A percentile compares a stretch with the other conserved stretches of the same genome.
These are phyloP conservation scores for Larimichthys crocea DNA, from an alignment of 2,113 vertebrate species.

Conservation along the genomic window DNA sequence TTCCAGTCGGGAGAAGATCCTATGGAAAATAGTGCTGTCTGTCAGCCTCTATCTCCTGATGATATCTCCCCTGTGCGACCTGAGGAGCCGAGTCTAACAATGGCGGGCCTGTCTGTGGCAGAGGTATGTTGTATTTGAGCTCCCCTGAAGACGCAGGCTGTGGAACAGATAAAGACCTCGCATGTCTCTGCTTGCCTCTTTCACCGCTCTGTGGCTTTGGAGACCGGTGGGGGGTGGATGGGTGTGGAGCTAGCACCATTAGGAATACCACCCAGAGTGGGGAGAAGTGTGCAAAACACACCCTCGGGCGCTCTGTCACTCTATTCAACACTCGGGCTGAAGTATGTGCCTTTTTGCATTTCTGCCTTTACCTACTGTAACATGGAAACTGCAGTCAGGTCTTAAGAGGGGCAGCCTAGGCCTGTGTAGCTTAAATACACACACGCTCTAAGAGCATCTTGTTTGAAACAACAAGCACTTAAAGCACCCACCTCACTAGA, in stretches of 20 bases:
- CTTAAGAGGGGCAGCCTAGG: conserved; percentile 29
- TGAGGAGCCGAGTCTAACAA: conserved; percentile 75
- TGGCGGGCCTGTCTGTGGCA: conserved; percentile 69
- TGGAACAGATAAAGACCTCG: conserved; percentile 71
- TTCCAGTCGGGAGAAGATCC: conserved; percentile 65
- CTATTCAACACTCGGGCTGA: conserved; percentile 58
- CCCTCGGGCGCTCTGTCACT: conserved; percentile 66
- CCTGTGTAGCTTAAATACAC: conserved; percentile 44
- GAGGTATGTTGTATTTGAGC: conserved; percentile 68
- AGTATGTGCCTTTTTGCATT: conserved; percentile 49
- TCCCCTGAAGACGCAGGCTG: conserved; percentile 41
- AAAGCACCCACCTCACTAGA: conserved; percentile 8
- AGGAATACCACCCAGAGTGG: conserved; percentile 79
- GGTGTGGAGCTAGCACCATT: conserved; percentile 40
- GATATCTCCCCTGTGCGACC: conserved; percentile 62
- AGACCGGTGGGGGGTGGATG: not conserved
- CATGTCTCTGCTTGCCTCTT: conserved; percentile 75
- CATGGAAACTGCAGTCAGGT: conserved; percentile 9
- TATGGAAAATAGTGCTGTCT: conserved; percentile 55
- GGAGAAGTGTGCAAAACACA: conserved; percentile 44
- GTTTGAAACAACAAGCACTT: conserved; percentile 62
- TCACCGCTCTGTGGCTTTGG: conserved; percentile 36
- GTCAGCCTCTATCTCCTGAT: conserved; percentile 63
- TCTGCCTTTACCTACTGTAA: conserved; percentile 41
- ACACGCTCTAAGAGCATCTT: conserved; percentile 45